Percentiles rank a stretch among this genome's conserved stretches.
Evolutionary conservation across 2,113 vertebrate species (phyloP).

Genomic region (Pseudolaguvia tuberculata): DNA sequence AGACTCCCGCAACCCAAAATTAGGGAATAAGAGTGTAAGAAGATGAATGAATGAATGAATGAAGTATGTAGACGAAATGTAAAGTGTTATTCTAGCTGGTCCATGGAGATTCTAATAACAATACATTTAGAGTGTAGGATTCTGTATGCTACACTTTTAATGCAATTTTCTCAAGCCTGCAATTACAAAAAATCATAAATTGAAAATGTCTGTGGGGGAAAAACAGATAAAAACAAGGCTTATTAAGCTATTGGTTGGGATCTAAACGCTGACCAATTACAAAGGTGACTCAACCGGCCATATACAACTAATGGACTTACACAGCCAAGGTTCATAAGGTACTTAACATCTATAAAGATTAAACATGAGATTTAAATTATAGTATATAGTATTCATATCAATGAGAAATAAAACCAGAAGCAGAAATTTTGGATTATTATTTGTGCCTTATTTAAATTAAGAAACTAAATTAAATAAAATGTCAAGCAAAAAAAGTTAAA

Average conservation of each 20-base stretch:
- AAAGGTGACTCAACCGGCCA: not conserved
- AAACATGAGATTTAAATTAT: not conserved
- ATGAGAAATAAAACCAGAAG: not conserved
- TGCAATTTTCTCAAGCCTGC: no score
- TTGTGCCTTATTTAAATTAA: not conserved
- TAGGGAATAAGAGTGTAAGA: no score
- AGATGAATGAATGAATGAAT: no score
- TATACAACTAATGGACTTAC: not conserved
- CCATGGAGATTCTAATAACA: not conserved
- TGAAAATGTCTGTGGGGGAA: no score
- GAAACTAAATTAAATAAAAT: not conserved
- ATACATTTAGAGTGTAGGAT: no score
- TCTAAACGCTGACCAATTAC: not conserved
- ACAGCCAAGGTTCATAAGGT: not conserved
- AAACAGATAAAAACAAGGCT: no score
- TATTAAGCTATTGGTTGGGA: not conserved
- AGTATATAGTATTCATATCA: not conserved
- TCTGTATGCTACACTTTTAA: no score
- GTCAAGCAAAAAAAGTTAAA: not conserved
- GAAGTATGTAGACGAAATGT: no score
- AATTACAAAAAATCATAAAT: not conserved
- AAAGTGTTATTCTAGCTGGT: not conserved
- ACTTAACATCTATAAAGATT: constrained; percentile 4
- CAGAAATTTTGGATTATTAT: not conserved
- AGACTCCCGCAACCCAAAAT: no score